Percentiles rank a stretch among this genome's conserved stretches.
These are phyloP conservation scores for Amazonetta brasiliensis DNA, from an alignment of 2,797 vertebrate species.

Conservation along the genomic window DNA sequence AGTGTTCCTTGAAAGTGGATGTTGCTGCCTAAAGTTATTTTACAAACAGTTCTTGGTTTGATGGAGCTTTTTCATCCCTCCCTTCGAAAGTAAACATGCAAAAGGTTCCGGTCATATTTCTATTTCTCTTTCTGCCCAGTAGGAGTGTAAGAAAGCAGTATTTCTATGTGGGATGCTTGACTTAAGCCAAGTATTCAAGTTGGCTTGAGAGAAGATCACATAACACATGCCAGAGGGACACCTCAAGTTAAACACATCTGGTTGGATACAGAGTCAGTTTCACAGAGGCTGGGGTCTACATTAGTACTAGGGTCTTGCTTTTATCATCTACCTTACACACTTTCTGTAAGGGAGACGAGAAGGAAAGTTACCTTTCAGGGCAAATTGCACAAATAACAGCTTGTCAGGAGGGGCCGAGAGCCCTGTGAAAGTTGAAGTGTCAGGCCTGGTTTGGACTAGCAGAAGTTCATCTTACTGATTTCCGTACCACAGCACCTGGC, in stretches of 20 bases:
- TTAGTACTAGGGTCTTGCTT: neutral
- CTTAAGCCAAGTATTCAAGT: slow-evolving; percentile 5
- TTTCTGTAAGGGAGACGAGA: neutral
- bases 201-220: neutral
- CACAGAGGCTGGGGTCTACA: neutral
- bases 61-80: slow-evolving; percentile 12
- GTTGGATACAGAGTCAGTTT: neutral
- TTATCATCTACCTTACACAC: neutral
- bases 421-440: neutral
- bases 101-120: slow-evolving; percentile 25
- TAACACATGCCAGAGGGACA: neutral
- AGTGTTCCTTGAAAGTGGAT: slow-evolving; percentile 25
- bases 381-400: neutral
- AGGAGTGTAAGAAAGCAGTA: slow-evolving; percentile 45
- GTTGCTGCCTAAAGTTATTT: neutral
- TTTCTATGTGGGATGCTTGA: slow-evolving; percentile 20
- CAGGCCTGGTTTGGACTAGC: neutral
- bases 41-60: neutral
- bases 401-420: neutral
- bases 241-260: neutral
- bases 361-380: neutral
- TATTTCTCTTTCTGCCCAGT: slow-evolving; percentile 9
- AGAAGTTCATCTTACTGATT: neutral
- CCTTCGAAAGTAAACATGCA: slow-evolving; percentile 39
- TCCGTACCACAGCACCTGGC: neutral